Conservation (phyloP, 1,140 invertebrate species). For the Anoplolepis gracilipes region DNA sequence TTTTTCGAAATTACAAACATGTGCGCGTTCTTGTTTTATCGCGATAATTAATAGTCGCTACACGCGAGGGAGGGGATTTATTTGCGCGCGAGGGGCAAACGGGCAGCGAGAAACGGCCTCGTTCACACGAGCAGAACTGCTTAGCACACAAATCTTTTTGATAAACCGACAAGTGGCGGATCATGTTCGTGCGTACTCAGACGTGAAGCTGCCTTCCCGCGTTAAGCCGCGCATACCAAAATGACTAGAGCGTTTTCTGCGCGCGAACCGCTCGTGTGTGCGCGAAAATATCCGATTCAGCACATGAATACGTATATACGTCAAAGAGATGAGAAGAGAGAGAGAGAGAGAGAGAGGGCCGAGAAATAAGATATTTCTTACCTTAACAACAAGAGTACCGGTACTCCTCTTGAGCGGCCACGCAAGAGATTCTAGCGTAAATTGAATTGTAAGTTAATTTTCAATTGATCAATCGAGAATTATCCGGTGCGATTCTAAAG, state of each 20-base stretch:
- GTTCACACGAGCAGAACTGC: conserved; percentile 36
- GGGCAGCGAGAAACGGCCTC: not conserved
- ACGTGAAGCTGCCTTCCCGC: conserved; percentile 20
- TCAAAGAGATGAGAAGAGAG: conserved; percentile 7
- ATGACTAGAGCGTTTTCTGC: conserved; percentile 39
- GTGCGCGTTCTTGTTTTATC: not conserved
- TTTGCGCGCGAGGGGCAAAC: conserved; percentile 11
- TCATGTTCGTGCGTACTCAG: conserved; percentile 22
- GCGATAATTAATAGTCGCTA: conserved; percentile 17
- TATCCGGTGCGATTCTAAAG: not conserved
- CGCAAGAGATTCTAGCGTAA: not conserved
- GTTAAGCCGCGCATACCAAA: conserved; percentile 41
- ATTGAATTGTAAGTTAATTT: not conserved
- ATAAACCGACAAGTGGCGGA: conserved; percentile 48
- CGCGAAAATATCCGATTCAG: conserved; percentile 31
- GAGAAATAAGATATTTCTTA: conserved; percentile 30
- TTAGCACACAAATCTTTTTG: conserved; percentile 43
- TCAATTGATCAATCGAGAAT: not conserved
- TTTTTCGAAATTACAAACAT: not conserved
- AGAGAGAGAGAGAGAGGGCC: not conserved
- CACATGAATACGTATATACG: conserved; percentile 38
- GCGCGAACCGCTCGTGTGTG: conserved; percentile 8
- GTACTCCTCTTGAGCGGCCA: not conserved
- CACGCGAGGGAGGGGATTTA: not conserved
- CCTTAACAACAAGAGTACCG: not conserved